Conservation (phyloP, 2,888 invertebrate species). For the Hipparchia semele region DNA sequence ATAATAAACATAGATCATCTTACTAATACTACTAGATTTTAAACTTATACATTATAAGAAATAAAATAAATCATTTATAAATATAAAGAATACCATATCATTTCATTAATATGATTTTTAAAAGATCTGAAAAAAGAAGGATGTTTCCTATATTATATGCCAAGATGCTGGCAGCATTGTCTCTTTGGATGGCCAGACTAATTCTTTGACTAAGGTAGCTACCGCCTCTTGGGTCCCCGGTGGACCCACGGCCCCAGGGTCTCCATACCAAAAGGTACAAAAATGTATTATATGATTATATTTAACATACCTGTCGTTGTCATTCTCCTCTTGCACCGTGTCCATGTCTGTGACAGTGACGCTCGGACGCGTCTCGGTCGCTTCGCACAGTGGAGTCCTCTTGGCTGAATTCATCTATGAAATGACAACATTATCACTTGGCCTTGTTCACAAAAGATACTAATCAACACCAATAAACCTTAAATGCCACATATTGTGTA, state of each 20-base stretch:
- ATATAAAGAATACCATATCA: no score
- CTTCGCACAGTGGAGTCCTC: constrained; percentile 62
- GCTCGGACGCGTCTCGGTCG: constrained; percentile 64
- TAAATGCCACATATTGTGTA: not conserved
- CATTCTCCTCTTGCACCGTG: constrained; percentile 78
- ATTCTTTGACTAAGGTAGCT: no score
- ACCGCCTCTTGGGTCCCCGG: no score
- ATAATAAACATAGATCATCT: no score
- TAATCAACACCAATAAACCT: constrained; percentile 8
- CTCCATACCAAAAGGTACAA: not conserved
- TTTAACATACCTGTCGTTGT: constrained; percentile 68
- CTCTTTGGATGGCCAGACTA: no score
- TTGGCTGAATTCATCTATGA: constrained; percentile 70
- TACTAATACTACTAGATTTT: no score
- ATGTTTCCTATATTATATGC: no score
- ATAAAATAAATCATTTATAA: no score
- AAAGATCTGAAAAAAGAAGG: no score
- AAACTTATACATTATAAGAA: not conserved
- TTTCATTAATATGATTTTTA: no score
- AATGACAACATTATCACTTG: constrained; percentile 32
- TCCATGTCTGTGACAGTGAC: constrained; percentile 78
- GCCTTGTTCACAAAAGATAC: constrained; percentile 31
- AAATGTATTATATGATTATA: not conserved
- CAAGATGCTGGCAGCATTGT: no score
- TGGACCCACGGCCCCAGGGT: no score